Evolutionary conservation across 2,888 invertebrate species (phyloP).

Genomic region (Clepsis dumicolana): DNA sequence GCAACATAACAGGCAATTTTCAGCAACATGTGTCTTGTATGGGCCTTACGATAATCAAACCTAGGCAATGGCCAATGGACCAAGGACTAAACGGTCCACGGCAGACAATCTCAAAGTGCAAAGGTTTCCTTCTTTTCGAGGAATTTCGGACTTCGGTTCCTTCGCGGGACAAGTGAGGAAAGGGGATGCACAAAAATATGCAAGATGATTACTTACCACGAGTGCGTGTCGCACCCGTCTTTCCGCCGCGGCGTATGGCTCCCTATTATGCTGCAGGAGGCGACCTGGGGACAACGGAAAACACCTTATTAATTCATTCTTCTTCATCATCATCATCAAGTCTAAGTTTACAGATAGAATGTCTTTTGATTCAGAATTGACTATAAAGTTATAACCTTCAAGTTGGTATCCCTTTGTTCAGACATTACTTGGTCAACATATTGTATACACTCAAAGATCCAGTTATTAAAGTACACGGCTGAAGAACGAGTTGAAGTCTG

Average conservation of each 20-base stretch:
- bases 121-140: no score
- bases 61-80: no score
- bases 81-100: no score
- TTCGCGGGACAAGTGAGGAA: background rate
- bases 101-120: no score
- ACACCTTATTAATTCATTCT: conserved; percentile 47
- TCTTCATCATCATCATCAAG: background rate
- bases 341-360: background rate
- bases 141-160: no score
- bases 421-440: background rate
- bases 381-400: background rate
- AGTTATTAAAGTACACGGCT: background rate
- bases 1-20: no score
- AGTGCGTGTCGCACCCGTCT: conserved; percentile 87
- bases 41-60: no score
- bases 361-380: background rate
- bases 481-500: background rate
- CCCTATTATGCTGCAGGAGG: conserved; percentile 85
- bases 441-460: no score
- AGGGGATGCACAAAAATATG: background rate
- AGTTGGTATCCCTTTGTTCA: background rate
- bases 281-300: conserved; percentile 74
- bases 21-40: no score
- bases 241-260: conserved; percentile 85
- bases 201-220: conserved; percentile 74